These are phyloP conservation scores for Spheniscus humboldti DNA, from an alignment of 2,797 vertebrate species.

Conservation along the genomic window DNA sequence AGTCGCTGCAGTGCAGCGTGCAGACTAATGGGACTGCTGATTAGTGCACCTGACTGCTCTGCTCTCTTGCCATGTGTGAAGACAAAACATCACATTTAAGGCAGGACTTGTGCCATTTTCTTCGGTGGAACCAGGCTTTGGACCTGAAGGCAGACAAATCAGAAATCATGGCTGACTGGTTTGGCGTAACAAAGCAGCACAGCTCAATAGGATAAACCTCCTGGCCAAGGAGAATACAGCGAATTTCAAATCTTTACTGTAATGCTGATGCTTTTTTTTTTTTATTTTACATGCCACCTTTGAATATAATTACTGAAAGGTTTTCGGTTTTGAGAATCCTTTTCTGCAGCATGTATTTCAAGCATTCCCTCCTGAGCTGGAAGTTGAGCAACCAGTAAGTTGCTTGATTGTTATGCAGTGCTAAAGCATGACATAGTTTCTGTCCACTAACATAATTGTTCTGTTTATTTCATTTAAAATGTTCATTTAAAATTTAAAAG, in stretches of 20 bases:
- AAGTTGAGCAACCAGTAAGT: not conserved
- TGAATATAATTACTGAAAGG: not conserved
- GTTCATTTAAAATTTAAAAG: constrained; percentile 1
- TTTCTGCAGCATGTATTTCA: not conserved
- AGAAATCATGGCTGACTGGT: not conserved
- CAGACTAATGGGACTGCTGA: not conserved
- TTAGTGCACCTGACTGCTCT: not conserved
- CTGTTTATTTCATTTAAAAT: not conserved
- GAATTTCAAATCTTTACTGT: not conserved
- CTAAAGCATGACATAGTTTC: not conserved
- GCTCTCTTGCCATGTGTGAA: not conserved
- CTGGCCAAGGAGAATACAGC: not conserved
- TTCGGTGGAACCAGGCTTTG: not conserved
- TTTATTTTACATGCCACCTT: not conserved
- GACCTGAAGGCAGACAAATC: not conserved
- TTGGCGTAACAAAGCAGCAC: not conserved
- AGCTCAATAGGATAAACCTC: not conserved
- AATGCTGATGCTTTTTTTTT: not conserved
- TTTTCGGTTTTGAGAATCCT: not conserved
- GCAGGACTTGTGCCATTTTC: not conserved
- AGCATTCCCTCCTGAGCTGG: not conserved
- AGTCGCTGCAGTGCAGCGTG: not conserved
- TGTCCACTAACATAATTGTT: not conserved
- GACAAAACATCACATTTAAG: not conserved
- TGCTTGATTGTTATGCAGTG: not conserved